phyloP scores from a whole-genome alignment of 2,797 vertebrate species.

The Sebastolobus altivelis region DNA sequence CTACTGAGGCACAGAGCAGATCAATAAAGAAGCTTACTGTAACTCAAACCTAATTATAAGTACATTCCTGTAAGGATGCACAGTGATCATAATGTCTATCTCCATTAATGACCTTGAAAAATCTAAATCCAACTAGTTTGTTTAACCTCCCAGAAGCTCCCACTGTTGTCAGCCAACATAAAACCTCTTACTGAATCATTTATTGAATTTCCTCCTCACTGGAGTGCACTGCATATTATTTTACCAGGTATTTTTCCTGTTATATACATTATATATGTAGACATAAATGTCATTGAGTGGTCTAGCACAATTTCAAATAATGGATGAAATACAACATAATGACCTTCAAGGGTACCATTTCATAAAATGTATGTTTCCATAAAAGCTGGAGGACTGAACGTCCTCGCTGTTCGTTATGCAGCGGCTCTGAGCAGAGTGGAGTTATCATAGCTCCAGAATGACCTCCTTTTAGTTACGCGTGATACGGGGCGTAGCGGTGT shows the following conservation, averaged over 20 bases:
- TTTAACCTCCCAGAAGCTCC: conserved; percentile 28
- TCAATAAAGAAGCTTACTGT: conserved; percentile 41
- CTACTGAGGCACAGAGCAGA: conserved; percentile 17
- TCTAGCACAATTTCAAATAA: background rate
- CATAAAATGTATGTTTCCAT: conserved; percentile 37
- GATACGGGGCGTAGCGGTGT: conserved; percentile 31
- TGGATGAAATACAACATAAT: conserved; percentile 18
- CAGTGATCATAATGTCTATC: conserved; percentile 33
- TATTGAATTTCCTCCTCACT: conserved; percentile 6
- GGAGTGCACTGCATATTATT: conserved; percentile 4
- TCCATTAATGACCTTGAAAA: conserved; percentile 43
- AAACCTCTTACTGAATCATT: conserved; percentile 15
- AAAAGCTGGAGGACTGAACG: conserved; percentile 20
- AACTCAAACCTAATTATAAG: conserved; percentile 47
- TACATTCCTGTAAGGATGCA: conserved; percentile 39
- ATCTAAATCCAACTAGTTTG: conserved; percentile 32
- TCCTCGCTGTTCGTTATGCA: background rate
- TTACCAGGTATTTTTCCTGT: conserved; percentile 3
- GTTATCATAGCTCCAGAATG: conserved; percentile 53
- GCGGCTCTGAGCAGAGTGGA: conserved; percentile 27
- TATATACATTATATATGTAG: background rate
- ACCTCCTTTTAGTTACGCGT: conserved; percentile 56
- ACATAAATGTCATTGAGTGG: background rate
- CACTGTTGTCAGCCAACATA: conserved; percentile 2
- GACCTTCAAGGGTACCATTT: conserved; percentile 19